These are phyloP conservation scores for Cacoxenus indagator DNA, from an alignment of 2,888 invertebrate genomes.

Conservation along the genomic window DNA sequence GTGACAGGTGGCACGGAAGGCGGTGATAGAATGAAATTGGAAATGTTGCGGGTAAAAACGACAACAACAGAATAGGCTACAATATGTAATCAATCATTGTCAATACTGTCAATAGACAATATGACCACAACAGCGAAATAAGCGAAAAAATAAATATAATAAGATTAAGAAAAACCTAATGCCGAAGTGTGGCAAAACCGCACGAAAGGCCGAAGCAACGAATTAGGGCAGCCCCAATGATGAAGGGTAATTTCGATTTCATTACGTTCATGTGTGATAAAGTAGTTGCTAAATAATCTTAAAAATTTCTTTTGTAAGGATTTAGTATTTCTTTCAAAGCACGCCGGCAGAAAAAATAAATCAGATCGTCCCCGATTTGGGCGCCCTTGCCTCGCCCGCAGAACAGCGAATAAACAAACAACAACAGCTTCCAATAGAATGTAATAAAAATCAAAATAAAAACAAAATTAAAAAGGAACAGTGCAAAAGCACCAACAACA, in stretches of 20 bases:
- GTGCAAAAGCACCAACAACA: not conserved
- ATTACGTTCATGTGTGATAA: constrained; percentile 23
- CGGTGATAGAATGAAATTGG: constrained; percentile 29
- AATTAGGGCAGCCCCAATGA: not conserved
- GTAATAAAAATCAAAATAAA: constrained; percentile 17
- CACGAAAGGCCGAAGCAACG: no score
- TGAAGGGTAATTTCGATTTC: not conserved
- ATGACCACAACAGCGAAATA: not conserved
- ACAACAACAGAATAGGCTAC: no score
- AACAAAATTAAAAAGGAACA: constrained; percentile 8
- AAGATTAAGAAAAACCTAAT: constrained; percentile 38
- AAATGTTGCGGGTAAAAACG: constrained; percentile 28
- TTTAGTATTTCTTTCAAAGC: no score
- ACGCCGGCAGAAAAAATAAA: not conserved
- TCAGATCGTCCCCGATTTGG: no score
- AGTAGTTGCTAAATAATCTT: not conserved
- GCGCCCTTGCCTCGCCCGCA: no score
- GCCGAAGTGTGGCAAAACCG: no score
- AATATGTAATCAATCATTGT: constrained; percentile 64
- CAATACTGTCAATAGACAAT: constrained; percentile 61
- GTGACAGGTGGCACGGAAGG: constrained; percentile 33
- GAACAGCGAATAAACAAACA: not conserved
- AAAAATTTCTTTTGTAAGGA: no score
- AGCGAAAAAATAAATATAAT: constrained; percentile 57
- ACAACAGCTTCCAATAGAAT: not conserved